These are phyloP conservation scores for Vollenhovia emeryi DNA, from an alignment of 1,140 invertebrate species.

Conservation along the genomic window DNA sequence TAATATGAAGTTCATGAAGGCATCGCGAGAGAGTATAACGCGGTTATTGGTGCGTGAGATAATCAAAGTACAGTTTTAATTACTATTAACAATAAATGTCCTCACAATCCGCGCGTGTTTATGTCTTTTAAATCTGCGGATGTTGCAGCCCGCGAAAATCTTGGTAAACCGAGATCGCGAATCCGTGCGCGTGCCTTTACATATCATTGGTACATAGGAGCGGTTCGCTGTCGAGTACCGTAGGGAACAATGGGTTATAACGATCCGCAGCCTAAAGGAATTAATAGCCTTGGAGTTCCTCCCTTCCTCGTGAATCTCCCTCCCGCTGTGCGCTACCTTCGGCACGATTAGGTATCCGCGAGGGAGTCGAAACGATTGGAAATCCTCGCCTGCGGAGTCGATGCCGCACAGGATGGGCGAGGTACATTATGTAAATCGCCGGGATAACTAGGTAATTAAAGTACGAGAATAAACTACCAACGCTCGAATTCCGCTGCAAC, in stretches of 20 bases:
- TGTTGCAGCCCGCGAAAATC: not conserved
- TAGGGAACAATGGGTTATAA: conserved; percentile 72
- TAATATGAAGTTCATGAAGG: too few relatives aligned
- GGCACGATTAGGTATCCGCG: conserved; percentile 66
- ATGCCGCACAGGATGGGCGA: conserved; percentile 45
- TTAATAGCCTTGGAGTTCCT: conserved; percentile 69
- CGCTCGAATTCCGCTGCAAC: conserved; percentile 69
- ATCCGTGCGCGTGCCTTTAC: conserved; percentile 28
- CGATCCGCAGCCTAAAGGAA: conserved; percentile 69
- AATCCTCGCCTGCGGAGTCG: conserved; percentile 65
- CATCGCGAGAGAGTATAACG: too few relatives aligned
- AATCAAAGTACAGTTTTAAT: too few relatives aligned
- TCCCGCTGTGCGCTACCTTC: not conserved
- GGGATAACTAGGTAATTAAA: conserved; percentile 76
- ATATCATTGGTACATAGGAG: conserved; percentile 1
- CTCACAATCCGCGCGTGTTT: not conserved
- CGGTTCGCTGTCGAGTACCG: conserved; percentile 11
- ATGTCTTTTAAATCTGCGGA: not conserved
- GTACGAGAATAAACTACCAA: conserved; percentile 75
- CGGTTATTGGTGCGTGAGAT: too few relatives aligned
- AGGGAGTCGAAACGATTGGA: conserved; percentile 70
- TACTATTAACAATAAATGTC: not conserved
- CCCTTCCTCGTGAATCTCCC: not conserved
- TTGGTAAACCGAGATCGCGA: conserved; percentile 1
- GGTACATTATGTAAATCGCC: conserved; percentile 75